Conservation (phyloP, 2,797 vertebrate genomes). For the Myotis myotis region DNA sequence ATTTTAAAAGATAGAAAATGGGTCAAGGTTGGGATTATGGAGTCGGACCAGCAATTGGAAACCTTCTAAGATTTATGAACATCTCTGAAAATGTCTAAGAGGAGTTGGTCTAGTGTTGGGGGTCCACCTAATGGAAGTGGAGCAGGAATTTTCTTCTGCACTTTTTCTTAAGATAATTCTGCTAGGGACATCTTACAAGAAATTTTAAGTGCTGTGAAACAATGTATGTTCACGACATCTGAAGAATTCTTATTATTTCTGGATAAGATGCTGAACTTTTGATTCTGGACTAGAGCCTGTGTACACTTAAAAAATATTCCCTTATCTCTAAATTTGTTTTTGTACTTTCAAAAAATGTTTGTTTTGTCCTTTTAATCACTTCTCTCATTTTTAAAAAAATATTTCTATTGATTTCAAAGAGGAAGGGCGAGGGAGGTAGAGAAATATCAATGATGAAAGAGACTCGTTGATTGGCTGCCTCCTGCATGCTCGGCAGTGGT, state of each 20-base stretch:
- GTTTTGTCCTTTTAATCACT: neutral
- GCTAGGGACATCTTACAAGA: neutral
- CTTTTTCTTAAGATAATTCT: neutral
- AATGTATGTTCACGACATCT: neutral
- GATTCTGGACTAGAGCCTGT: neutral
- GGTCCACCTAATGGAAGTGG: fast-evolving
- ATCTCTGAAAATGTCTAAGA: neutral
- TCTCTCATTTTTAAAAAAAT: neutral
- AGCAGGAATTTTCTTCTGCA: neutral
- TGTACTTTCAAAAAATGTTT: neutral
- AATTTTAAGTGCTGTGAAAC: neutral
- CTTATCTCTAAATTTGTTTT: neutral
- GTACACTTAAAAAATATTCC: neutral
- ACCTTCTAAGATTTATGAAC: neutral
- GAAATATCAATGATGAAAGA: too few species aligned
- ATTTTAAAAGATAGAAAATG: neutral
- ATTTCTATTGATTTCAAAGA: constrained; percentile 7
- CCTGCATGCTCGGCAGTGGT: too few species aligned
- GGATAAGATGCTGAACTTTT: neutral
- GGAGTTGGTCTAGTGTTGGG: neutral
- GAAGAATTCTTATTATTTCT: constrained; percentile 27
- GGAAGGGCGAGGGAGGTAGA: too few species aligned
- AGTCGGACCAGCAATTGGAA: neutral
- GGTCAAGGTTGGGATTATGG: too few species aligned
- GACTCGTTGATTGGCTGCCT: too few species aligned